Percentiles rank a stretch among this genome's conserved stretches.
phyloP scores from a whole-genome alignment of 2,797 vertebrate species.

The Anabacerthia variegaticeps region DNA sequence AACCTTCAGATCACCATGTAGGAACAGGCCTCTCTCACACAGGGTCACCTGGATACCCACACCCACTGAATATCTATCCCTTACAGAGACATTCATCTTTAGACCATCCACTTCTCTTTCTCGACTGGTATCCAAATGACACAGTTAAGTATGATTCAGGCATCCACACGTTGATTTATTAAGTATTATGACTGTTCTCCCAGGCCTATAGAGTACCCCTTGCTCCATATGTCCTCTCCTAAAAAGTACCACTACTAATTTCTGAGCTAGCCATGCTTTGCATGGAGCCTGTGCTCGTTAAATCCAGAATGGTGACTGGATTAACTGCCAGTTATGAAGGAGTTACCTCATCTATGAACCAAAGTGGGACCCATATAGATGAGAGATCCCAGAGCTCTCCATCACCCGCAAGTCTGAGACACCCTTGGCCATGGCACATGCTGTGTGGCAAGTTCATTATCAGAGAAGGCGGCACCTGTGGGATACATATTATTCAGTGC shows the following conservation, averaged over 20 bases:
- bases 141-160: not conserved
- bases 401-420: not conserved
- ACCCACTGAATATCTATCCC: not conserved
- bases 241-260: not conserved
- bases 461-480: not conserved
- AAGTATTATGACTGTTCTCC: not conserved
- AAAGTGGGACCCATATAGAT: not conserved
- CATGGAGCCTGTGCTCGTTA: not conserved
- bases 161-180: not conserved
- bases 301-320: not conserved
- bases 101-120: not conserved
- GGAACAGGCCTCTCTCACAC: not conserved
- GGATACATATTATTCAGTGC: not conserved
- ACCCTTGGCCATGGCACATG: fast-evolving
- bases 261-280: not conserved
- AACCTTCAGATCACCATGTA: not conserved
- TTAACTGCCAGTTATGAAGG: not conserved
- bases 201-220: not conserved
- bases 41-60: not conserved
- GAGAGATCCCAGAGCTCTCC: not conserved
- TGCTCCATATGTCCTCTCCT: not conserved
- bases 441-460: not conserved
- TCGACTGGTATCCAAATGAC: not conserved
- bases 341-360: not conserved
- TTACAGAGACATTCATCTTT: not conserved